Conservation (phyloP, 92 coral and sea anemone species). For the Phymanthus crucifer region DNA sequence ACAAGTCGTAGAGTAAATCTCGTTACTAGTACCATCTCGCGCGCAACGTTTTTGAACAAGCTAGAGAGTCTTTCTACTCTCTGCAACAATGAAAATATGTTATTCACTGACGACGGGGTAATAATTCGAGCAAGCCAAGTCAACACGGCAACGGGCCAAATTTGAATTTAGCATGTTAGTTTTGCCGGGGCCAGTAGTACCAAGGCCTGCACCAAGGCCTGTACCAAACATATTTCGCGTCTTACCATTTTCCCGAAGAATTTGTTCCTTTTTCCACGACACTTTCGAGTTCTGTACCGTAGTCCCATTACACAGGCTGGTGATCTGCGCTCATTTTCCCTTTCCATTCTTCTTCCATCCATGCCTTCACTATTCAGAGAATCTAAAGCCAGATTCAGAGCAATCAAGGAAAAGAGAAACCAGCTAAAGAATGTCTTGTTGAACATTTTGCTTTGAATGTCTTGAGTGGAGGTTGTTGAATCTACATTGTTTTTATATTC, state of each 20-base stretch:
- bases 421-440: neutral
- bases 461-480: neutral
- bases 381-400: neutral
- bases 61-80: no score
- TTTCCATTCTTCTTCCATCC: neutral
- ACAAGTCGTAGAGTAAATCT: no score
- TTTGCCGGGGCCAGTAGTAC: no score
- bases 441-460: neutral
- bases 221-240: no score
- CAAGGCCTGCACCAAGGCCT: no score
- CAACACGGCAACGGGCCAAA: no score
- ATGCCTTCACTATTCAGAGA: neutral
- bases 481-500: neutral
- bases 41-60: no score
- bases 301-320: conserved; percentile 2
- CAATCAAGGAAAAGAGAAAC: neutral
- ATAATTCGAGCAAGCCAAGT: no score
- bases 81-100: no score
- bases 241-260: neutral
- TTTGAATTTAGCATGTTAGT: no score
- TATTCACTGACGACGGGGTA: no score
- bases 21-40: no score
- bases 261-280: neutral
- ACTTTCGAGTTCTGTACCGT: neutral
- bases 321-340: neutral